These are phyloP conservation scores for Trissoscelio sp. DNA, from an alignment of 2,888 invertebrate species.

Conservation along the genomic window DNA sequence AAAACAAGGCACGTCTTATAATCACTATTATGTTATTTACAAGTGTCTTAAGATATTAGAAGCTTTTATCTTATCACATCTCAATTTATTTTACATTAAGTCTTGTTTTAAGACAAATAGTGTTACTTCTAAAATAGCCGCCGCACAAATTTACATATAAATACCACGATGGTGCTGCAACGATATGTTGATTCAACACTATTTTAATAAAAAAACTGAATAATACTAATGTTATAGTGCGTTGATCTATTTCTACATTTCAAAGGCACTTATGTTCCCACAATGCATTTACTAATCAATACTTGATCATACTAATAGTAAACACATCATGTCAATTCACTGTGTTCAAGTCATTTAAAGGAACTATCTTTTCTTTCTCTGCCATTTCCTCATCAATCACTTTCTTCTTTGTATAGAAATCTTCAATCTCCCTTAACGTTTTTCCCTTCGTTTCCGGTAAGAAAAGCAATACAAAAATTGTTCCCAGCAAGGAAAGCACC, in stretches of 20 bases:
- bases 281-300: not conserved
- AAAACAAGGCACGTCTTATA: not conserved
- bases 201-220: no score
- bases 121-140: not conserved
- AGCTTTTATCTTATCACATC: not conserved
- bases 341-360: constrained; percentile 38
- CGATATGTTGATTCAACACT: no score
- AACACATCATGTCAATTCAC: no score
- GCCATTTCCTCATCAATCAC: constrained; percentile 22
- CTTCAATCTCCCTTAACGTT: constrained; percentile 84
- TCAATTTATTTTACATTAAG: not conserved
- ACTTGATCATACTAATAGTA: no score
- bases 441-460: constrained; percentile 86
- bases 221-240: no score
- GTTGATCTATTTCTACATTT: no score
- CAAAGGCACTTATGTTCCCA: no score
- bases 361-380: constrained; percentile 56
- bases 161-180: not conserved
- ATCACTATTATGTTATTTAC: not conserved
- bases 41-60: not conserved
- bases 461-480: constrained; percentile 83
- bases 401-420: constrained; percentile 80
- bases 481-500: constrained; percentile 83
- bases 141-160: not conserved
- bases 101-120: not conserved